Evolutionary conservation across 2,888 invertebrate species (phyloP).

Genomic region (Tetragnatha montana): DNA sequence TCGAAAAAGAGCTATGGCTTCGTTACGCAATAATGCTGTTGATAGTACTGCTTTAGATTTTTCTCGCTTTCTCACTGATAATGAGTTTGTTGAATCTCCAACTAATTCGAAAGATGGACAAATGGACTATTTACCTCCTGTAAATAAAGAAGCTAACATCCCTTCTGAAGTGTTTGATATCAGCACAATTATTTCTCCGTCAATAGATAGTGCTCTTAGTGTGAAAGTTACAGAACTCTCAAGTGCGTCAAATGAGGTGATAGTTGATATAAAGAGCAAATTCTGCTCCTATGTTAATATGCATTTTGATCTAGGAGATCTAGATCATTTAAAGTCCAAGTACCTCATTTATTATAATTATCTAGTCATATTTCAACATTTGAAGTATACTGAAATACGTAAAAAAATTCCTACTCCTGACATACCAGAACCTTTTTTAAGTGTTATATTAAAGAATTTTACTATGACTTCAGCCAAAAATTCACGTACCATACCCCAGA

Average conservation of each 20-base stretch:
- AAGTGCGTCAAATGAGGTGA: neutral
- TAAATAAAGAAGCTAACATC: constrained; percentile 5
- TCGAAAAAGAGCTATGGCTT: constrained; percentile 8
- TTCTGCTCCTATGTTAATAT: constrained; percentile 20
- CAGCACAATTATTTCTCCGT: constrained; percentile 21
- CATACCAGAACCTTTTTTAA: constrained; percentile 41
- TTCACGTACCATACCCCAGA: neutral
- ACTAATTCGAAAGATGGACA: neutral
- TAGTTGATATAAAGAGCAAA: neutral
- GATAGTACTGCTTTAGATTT: neutral
- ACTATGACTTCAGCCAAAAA: neutral
- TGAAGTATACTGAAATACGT: neutral
- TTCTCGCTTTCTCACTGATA: neutral
- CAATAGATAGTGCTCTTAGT: neutral
- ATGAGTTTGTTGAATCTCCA: neutral
- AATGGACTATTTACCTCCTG: constrained; percentile 39
- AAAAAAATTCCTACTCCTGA: constrained; percentile 27
- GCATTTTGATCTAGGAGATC: neutral
- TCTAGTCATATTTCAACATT: constrained; percentile 14
- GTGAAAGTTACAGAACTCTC: neutral
- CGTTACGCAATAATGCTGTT: neutral
- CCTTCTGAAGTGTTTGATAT: constrained; percentile 29
- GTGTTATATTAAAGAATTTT: constrained; percentile 3
- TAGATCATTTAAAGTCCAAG: constrained; percentile 7
- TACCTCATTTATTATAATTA: constrained; percentile 43